Evolutionary conservation across 2,797 vertebrate species (phyloP).

Genomic region (Typhlichthys eigenmanni): DNA sequence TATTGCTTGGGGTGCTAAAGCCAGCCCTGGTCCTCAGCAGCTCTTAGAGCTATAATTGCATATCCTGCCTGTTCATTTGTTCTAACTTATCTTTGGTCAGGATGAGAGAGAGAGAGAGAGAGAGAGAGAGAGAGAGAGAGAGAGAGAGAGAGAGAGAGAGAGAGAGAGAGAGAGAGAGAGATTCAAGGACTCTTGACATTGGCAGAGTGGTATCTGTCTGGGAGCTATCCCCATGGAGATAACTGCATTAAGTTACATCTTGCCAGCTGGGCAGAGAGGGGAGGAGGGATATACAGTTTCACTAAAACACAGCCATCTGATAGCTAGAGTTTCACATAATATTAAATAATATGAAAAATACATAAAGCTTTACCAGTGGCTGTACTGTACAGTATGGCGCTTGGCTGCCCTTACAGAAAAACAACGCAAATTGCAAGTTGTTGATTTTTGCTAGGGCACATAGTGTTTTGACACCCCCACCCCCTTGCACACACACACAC

Average conservation of each 20-base stretch:
- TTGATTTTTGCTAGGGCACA: no score
- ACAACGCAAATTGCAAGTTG: no score
- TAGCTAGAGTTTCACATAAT: background rate
- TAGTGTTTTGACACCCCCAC: no score
- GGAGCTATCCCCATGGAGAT: conserved; percentile 72
- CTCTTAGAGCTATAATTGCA: conserved; percentile 56
- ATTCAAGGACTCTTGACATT: conserved; percentile 61
- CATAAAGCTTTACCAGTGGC: background rate
- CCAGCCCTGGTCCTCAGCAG: conserved; percentile 53
- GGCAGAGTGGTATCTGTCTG: conserved; percentile 65
- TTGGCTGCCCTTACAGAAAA: no score
- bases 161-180: conserved; percentile 10
- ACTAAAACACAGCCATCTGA: conserved; percentile 8
- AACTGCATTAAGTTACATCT: conserved; percentile 71
- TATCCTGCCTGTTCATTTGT: conserved; percentile 56
- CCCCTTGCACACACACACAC: no score
- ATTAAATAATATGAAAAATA: background rate
- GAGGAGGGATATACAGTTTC: conserved; percentile 31
- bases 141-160: background rate
- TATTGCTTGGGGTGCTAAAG: background rate
- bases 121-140: conserved; percentile 2
- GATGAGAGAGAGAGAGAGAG: no score
- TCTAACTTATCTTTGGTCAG: conserved; percentile 39
- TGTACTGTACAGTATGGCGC: no score
- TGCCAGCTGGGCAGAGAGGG: conserved; percentile 23